A percentile compares a stretch with the other conserved stretches of the same genome.
phyloP scores from a whole-genome alignment of 2,113 vertebrate species.

The Leuciscus idus region DNA sequence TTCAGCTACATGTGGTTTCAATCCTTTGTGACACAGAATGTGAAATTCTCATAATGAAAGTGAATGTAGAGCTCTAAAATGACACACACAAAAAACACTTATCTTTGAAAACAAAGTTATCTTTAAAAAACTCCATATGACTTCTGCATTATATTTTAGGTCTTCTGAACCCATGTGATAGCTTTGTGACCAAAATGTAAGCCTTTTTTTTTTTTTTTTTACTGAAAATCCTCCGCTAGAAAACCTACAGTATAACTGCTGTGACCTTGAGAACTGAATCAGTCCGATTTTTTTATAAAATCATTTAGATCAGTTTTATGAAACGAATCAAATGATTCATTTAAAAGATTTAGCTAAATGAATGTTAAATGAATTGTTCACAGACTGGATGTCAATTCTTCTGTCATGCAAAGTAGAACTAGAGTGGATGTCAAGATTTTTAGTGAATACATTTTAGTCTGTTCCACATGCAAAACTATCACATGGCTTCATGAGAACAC shows the following conservation, averaged over 20 bases:
- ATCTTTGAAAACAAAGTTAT: neutral
- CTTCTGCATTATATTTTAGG: neutral
- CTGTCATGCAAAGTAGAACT: neutral
- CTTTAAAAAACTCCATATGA: neutral
- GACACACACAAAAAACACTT: neutral
- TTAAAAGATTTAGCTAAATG: neutral
- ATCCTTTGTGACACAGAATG: neutral
- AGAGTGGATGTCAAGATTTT: conserved; percentile 2
- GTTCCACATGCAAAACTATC: neutral
- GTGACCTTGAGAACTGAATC: neutral
- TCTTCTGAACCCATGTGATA: neutral
- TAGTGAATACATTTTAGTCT: neutral
- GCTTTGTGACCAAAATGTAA: neutral
- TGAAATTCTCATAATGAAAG: neutral
- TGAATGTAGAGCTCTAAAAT: neutral
- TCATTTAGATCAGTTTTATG: neutral
- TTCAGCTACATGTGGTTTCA: neutral
- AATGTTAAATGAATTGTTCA: neutral
- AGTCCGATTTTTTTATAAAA: neutral
- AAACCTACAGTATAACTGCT: neutral
- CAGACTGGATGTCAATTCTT: neutral
- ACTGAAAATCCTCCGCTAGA: neutral
- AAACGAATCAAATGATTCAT: neutral
- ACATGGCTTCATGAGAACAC: neutral
- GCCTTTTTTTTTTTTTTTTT: no score